Evolutionary conservation across 2,797 vertebrate genomes (phyloP), one percentile per base, ranked within the genome.

Genomic region (Sebastiscus tertius): DNA sequence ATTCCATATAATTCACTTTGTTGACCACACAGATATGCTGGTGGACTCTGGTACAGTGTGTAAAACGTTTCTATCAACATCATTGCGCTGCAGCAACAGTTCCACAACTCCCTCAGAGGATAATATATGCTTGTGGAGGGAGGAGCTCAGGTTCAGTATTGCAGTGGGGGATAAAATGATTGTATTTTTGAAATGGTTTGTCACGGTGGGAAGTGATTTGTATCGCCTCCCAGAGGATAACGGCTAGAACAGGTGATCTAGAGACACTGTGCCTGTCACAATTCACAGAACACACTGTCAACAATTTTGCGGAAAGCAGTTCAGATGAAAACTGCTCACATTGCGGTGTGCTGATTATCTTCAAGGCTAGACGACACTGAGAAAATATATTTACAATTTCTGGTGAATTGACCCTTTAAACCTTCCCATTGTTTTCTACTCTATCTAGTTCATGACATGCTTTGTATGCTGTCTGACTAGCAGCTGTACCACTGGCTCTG

Each of bases 401-500:
- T 46, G 22, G 8, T 72, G 58, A 72, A 64, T 13, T 12, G 20
- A 27, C 33, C 63, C 69, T 69, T 85, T 77, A 81, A 85, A 83
- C 36, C 42, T 9, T 33, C 20, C 22, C 36, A 14, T 24, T 66
- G 13, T 42, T 22, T 63, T 81, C 58, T 42, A 49, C 72, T 69
- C 6, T 64, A 72, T 88, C 55, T 55, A 24, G 14, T 81, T 81
- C 42, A 34, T 49, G 64, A 76, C 56, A 49, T 54, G 74, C 52
- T 84, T 85, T 74, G 49, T 75, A 75, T 80, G 74, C 72, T 61
- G 36, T 81, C 60, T 81, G 79, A 87, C 79, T 77, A 82, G 80
- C 84, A 77, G 85, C 77, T 84, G 86, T 68, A 79, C 82, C 80
- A 59, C 81, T 78, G 78, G 73, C 87, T 90, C 75, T 65, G 68